Conservation (phyloP, 2,113 vertebrate genomes). For the Andinoacara biseriatus region DNA sequence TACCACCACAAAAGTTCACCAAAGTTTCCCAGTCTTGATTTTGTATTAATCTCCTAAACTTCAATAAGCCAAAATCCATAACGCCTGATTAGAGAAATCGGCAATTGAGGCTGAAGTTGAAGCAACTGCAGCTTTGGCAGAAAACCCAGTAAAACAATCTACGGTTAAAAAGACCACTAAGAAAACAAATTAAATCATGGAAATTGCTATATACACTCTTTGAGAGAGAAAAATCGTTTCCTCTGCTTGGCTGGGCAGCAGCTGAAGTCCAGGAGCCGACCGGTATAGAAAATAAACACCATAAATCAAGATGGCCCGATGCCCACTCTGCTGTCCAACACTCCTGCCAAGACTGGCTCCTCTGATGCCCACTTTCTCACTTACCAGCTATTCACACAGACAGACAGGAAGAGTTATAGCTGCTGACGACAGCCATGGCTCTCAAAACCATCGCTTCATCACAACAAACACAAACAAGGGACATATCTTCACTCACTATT, state of each 20-base stretch:
- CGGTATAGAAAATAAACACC: conserved; percentile 47
- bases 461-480: not conserved
- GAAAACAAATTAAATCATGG: conserved; percentile 40
- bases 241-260: conserved; percentile 18
- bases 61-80: not conserved
- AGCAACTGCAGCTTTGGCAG: conserved; percentile 10
- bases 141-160: not conserved
- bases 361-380: conserved; percentile 53
- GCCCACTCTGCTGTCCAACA: conserved; percentile 44
- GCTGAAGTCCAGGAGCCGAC: conserved; percentile 22
- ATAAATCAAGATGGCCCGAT: conserved; percentile 59
- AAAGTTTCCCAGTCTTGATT: not conserved
- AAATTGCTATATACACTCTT: conserved; percentile 24
- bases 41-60: not conserved
- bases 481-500: not conserved
- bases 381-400: conserved; percentile 24
- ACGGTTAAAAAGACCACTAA: conserved; percentile 1
- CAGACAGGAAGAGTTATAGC: conserved; percentile 31
- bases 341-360: conserved; percentile 32
- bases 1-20: not conserved
- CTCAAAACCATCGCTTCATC: conserved; percentile 41
- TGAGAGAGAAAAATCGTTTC: conserved; percentile 14
- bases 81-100: conserved; percentile 15
- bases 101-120: not conserved
- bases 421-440: conserved; percentile 35